These are phyloP conservation scores for Passer montanus DNA, from an alignment of 2,113 vertebrate species.

Conservation along the genomic window DNA sequence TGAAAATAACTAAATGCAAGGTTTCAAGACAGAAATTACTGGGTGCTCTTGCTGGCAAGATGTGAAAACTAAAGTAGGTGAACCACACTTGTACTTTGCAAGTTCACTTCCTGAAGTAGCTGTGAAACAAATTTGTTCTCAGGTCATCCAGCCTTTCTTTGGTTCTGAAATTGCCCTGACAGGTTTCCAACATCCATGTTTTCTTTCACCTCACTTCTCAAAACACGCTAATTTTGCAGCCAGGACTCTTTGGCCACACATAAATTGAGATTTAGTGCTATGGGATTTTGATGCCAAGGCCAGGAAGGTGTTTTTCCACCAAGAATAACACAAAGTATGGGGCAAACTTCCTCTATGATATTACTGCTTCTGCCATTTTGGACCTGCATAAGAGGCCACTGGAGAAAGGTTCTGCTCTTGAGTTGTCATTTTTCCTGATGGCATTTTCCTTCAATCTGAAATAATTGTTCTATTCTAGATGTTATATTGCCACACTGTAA, in stretches of 20 bases:
- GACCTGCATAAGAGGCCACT: background rate
- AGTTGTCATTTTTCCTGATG: background rate
- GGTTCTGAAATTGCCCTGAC: background rate
- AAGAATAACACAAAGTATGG: background rate
- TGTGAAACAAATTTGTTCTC: background rate
- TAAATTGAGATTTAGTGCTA: background rate
- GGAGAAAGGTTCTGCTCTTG: background rate
- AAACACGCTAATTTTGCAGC: background rate
- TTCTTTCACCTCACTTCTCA: conserved; percentile 1
- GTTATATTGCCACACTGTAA: background rate
- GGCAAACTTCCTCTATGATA: background rate
- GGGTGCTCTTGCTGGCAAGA: background rate
- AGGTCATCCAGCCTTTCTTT: background rate
- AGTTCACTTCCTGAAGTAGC: background rate
- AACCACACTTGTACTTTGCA: background rate
- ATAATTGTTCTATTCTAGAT: background rate
- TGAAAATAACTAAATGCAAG: background rate
- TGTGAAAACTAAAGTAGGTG: background rate
- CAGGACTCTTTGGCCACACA: background rate
- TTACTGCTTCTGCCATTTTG: background rate
- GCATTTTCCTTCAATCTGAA: conserved; percentile 5
- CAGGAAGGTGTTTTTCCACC: background rate
- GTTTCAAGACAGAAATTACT: background rate
- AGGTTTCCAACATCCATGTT: background rate
- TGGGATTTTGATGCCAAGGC: conserved; percentile 3